Evolutionary conservation across 53 echinoderm and acorn worm genomes (phyloP).

Genomic region (Echinometra lucunter): DNA sequence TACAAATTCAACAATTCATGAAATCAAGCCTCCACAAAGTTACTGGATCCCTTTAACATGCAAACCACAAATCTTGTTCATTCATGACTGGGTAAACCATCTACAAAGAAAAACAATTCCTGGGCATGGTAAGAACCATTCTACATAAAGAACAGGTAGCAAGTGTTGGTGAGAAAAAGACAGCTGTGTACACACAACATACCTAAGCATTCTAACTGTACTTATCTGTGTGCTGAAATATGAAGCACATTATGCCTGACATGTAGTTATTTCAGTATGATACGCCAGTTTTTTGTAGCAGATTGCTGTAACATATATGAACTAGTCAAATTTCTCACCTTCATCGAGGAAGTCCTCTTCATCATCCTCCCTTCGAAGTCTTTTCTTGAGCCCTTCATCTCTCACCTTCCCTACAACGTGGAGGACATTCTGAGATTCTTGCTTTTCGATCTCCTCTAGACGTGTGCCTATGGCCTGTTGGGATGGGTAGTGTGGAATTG

Average conservation of each 20-base stretch:
- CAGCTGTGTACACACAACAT: too few relatives aligned
- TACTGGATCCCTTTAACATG: too few relatives aligned
- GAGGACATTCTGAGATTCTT: conserved; percentile 82
- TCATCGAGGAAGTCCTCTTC: conserved; percentile 98
- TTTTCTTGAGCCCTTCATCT: conserved; percentile 85
- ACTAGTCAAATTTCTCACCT: conserved; percentile 65
- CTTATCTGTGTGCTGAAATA: background rate
- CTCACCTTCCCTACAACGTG: conserved; percentile 85
- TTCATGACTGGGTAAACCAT: too few relatives aligned
- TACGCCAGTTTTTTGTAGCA: background rate
- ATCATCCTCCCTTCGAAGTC: conserved; percentile 91
- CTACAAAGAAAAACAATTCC: too few relatives aligned
- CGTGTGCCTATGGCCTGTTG: conserved; percentile 87
- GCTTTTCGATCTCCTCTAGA: conserved; percentile 91
- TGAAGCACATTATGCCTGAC: background rate
- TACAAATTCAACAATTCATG: too few relatives aligned
- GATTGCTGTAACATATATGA: background rate
- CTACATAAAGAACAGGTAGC: too few relatives aligned
- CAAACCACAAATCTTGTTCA: too few relatives aligned
- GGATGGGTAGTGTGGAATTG: background rate
- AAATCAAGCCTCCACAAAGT: too few relatives aligned
- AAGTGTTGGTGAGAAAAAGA: too few relatives aligned
- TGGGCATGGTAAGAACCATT: too few relatives aligned
- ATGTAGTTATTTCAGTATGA: background rate
- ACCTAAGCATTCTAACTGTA: too few relatives aligned